Base-by-base conservation (phyloP, 2,113 vertebrate species). In the Chitala chitala region DNA sequence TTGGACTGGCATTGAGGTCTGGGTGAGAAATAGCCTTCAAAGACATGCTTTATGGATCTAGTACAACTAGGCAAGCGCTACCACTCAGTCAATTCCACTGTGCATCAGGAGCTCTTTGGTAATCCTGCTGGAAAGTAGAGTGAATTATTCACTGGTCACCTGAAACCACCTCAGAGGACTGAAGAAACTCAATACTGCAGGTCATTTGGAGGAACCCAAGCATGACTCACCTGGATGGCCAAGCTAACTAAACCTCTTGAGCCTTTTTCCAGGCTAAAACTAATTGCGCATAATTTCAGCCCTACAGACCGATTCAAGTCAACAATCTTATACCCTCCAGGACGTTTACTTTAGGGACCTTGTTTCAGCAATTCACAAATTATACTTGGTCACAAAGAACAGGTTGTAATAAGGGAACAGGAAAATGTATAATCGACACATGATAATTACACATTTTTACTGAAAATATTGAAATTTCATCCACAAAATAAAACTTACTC, bases 111-210 rank as follows among this genome's bases (percentile, higher is more conserved):
- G 72, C 66, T 64, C 61, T 63, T n/a, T 31, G 75, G 22, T 48
- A 70, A 78, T 69, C 75, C 78, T 71, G 4, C 13, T 31, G 36
- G 72, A 54, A 48, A 6, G 51, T 5, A 17, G 5, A 48, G 61
- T 89, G 50, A 76, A 88, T 87, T 75, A 89, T 90, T 84, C 3
- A 90, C 80, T 72, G 75, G 87, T 71, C 85, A 92, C 69, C 9
- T 42, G 81, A 90, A 75, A 77, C 61, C 33, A 44, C 29, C 69
- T 73, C 44, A 56, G 40, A 65, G 68, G 66, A 63, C 40, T 59
- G n/a, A 46, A 72, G 78, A 79, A 79, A 76, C 76, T 38, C 24
- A 44, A 78, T 24, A 36, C 53, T 7, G 10, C 42, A 22, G 24
- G 51, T 42, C 50, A 29, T n/a, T 12, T 17, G 29, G 55, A 59